Evolutionary conservation across 2,888 invertebrate species (phyloP).

Genomic region (Galeruca laticollis): DNA sequence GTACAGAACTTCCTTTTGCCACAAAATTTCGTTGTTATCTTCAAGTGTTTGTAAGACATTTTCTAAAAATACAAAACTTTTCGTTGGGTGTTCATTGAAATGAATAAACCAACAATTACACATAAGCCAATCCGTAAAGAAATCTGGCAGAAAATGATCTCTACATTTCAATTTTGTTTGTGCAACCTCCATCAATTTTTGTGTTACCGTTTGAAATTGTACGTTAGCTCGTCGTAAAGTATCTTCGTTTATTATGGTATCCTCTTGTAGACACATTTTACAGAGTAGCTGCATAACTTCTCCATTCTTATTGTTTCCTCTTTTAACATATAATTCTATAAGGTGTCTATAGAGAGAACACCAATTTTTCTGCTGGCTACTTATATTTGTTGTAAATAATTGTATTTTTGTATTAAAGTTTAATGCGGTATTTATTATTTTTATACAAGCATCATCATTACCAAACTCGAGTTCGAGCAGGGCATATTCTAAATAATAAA

Average conservation of each 20-base stretch:
- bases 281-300: constrained; percentile 56
- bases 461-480: constrained; percentile 72
- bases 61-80: constrained; percentile 62
- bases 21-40: constrained; percentile 47
- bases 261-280: constrained; percentile 52
- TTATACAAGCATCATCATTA: constrained; percentile 66
- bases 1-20: constrained; percentile 65
- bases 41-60: constrained; percentile 56
- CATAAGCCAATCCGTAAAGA: constrained; percentile 68
- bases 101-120: constrained; percentile 70
- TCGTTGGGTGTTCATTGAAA: constrained; percentile 61
- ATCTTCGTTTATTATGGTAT: constrained; percentile 50
- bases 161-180: constrained; percentile 50
- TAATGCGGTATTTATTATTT: constrained; percentile 69
- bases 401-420: constrained; percentile 55
- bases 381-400: constrained; percentile 55
- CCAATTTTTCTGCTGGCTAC: constrained; percentile 56
- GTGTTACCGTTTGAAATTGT: constrained; percentile 61
- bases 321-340: constrained; percentile 42
- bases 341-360: constrained; percentile 66
- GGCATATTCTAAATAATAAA: constrained; percentile 75
- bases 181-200: constrained; percentile 54
- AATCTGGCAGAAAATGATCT: constrained; percentile 68
- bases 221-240: constrained; percentile 56
- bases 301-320: constrained; percentile 39